Base-by-base conservation (phyloP, 2,888 invertebrate species). In the Xylocampa areola region DNA sequence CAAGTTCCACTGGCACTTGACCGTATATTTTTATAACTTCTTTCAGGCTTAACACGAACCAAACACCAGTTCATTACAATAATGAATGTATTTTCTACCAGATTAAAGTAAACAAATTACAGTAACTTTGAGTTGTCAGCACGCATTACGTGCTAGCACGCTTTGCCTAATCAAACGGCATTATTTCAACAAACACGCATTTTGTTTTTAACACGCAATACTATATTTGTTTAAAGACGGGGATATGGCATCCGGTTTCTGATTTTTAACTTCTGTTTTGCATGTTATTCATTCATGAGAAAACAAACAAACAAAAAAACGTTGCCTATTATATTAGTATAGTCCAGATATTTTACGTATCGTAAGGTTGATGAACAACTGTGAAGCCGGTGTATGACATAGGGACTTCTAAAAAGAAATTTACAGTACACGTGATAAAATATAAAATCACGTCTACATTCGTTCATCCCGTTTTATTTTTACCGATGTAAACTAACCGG, bases 161-260 rank as follows among this genome's bases (percentile, higher is more conserved):
- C 64, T 40, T 53, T 32, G 16, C 37, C 27, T 48, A 53, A 72
- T 72, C 65, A 60, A 37, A 60, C 23, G 11, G 30, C 48, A 52
- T 58, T 75, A 60, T 55, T 67, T 63, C 10, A 33, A 16, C 27
- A 36, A 49, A 37, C 68, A 68, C 64, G 68, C 59, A 49, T 64
- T 29, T n/a, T 27, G 27, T 27, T 39, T 14, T 8, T 10, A 37
- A 40, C 75, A 75, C 68, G 75, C 72, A 32, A 62, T 10, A 14
- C 25, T 25, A 37, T 48, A 27, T 39, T 32, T 41, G 19, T 44
- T 40, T 39, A 49, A 39, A 16, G 11, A 8, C 4, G 21, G 25
- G 23, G 33, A 59, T 47, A 44, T 27, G 27, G 7, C 36, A 19
- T 8, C 1, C 8, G 1, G 17, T n/a, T 55, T 27, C 25, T 41